phyloP scores from a whole-genome alignment of 2,888 invertebrate genomes.

The Harpalus rubripes region DNA sequence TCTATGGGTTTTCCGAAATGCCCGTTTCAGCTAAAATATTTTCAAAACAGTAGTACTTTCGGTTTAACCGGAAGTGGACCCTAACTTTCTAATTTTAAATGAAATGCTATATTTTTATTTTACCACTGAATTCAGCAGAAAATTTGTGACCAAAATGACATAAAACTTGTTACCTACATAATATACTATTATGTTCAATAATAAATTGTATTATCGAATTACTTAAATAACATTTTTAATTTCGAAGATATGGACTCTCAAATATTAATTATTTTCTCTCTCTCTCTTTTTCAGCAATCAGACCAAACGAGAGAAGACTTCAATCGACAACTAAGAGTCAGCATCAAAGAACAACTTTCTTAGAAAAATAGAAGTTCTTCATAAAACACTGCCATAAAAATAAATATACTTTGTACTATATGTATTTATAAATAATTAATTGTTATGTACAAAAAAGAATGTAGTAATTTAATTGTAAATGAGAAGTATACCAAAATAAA shows the following conservation, averaged over 20 bases:
- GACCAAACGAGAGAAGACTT: constrained; percentile 49
- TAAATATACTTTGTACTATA: constrained; percentile 24
- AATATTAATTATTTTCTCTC: not conserved
- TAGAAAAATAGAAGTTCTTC: not conserved
- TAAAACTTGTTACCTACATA: too few relatives aligned
- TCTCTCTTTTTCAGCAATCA: constrained; percentile 56
- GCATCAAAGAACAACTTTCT: constrained; percentile 55
- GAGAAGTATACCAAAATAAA: constrained; percentile 10
- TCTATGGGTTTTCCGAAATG: too few relatives aligned
- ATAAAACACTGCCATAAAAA: constrained; percentile 52
- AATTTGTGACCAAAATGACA: too few relatives aligned
- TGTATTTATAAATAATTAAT: constrained; percentile 26
- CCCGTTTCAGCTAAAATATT: too few relatives aligned
- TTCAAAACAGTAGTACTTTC: too few relatives aligned
- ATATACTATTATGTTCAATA: too few relatives aligned
- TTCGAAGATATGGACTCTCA: not conserved
- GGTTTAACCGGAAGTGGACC: too few relatives aligned
- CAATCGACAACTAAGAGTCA: constrained; percentile 53
- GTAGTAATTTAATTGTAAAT: constrained; percentile 37
- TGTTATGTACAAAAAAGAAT: constrained; percentile 40
- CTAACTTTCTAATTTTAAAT: too few relatives aligned
- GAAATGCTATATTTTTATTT: too few relatives aligned
- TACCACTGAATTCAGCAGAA: too few relatives aligned
- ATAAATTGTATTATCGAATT: too few relatives aligned
- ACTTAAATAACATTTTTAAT: too few relatives aligned